Percentiles rank a stretch among this genome's conserved stretches.
Evolutionary conservation across 1,140 invertebrate genomes (phyloP).

Genomic region (Prorops nasuta): DNA sequence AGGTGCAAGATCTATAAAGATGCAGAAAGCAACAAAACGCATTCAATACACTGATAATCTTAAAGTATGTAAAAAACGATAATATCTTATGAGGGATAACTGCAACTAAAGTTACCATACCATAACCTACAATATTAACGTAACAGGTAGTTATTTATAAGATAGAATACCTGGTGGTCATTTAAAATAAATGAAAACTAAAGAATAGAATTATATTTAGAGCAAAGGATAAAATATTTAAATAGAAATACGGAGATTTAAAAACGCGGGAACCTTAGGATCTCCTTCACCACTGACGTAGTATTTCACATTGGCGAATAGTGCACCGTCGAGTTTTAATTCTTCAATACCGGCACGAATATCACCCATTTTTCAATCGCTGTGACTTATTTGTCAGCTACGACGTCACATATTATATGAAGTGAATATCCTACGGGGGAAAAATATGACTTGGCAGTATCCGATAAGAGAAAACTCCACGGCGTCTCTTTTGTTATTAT

Average conservation of each 20-base stretch:
- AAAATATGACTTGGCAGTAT: slow-evolving; percentile 20
- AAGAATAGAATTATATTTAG: no score
- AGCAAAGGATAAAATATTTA: no score
- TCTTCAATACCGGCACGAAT: slow-evolving; percentile 53
- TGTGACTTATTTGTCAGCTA: slow-evolving; percentile 2
- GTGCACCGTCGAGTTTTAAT: slow-evolving; percentile 46
- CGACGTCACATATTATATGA: no score
- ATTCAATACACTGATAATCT: neutral
- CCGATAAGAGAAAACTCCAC: slow-evolving; percentile 35
- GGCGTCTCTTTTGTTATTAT: slow-evolving; percentile 42
- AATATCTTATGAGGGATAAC: no score
- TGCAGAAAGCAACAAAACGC: slow-evolving; percentile 8
- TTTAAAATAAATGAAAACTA: no score
- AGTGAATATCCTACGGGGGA: no score
- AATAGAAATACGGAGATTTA: no score
- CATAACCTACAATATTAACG: no score
- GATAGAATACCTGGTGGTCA: no score
- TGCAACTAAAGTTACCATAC: no score
- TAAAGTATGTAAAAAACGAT: neutral
- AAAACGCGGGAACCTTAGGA: slow-evolving; percentile 59
- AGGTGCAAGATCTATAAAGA: slow-evolving; percentile 71
- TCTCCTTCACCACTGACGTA: slow-evolving; percentile 69
- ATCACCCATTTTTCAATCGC: slow-evolving; percentile 50
- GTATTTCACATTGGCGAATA: slow-evolving; percentile 65
- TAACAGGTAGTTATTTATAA: no score